Evolutionary conservation across 2,797 vertebrate genomes (phyloP).

Genomic region (Mormyrops boulengeri): DNA sequence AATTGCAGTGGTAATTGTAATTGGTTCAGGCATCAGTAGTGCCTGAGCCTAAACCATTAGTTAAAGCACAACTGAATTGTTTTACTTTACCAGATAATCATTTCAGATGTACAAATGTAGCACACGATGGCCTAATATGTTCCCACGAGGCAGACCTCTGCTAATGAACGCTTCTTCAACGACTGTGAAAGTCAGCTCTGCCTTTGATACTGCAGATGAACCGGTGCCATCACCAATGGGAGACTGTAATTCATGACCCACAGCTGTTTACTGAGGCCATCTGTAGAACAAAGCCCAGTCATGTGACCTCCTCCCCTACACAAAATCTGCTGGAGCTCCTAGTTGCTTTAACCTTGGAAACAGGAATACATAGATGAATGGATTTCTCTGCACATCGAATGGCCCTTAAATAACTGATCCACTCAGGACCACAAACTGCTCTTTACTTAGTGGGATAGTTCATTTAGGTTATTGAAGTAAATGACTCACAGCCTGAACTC

Average conservation of each 20-base stretch:
- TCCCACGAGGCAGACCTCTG: not conserved
- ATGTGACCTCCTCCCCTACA: not conserved
- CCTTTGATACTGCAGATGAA: constrained; percentile 1
- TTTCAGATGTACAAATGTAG: not conserved
- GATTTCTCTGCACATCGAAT: not conserved
- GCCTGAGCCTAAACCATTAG: not conserved
- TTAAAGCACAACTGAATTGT: not conserved
- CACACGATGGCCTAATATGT: not conserved
- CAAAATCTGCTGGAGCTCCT: not conserved
- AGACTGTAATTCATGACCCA: not conserved
- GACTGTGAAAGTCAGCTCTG: not conserved
- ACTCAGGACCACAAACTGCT: not conserved
- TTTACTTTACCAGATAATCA: not conserved
- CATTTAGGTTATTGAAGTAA: not conserved
- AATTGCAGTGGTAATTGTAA: not conserved
- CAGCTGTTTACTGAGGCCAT: not conserved
- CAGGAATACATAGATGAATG: not conserved
- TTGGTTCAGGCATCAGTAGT: not conserved
- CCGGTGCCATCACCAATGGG: not conserved
- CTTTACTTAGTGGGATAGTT: not conserved
- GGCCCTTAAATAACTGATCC: not conserved
- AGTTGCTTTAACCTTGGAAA: not conserved
- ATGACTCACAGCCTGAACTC: not conserved
- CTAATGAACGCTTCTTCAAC: not conserved
- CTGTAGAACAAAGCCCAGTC: not conserved